These are phyloP conservation scores for Corythoichthys haematopterus DNA, from an alignment of 2,113 vertebrate genomes.

Conservation along the genomic window DNA sequence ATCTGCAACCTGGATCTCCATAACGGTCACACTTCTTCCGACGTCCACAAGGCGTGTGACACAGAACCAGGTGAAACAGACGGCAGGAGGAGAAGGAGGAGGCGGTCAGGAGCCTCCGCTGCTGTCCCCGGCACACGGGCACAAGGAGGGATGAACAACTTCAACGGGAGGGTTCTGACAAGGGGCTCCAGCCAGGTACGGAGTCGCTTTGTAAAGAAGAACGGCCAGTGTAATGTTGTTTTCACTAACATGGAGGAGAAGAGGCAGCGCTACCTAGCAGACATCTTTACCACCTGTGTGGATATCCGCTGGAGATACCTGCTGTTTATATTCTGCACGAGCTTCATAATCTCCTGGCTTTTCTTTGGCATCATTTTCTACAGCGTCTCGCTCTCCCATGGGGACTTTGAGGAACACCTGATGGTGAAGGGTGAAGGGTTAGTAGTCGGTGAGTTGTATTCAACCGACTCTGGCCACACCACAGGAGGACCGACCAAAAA, in stretches of 20 bases:
- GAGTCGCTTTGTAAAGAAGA: conserved; percentile 97
- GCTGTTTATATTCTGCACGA: conserved; percentile 84
- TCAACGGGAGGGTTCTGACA: conserved; percentile 78
- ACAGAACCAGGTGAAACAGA: conserved; percentile 51
- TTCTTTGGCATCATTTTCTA: conserved; percentile 93
- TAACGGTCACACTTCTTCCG: conserved; percentile 55
- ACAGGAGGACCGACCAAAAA: conserved; percentile 30
- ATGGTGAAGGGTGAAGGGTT: conserved; percentile 4
- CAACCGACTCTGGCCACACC: conserved; percentile 22
- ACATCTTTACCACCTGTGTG: conserved; percentile 97
- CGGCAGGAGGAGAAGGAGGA: conserved; percentile 52
- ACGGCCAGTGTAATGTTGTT: conserved; percentile 92
- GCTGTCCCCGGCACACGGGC: conserved; percentile 8
- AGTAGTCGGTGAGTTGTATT: conserved; percentile 40
- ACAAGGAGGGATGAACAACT: conserved; percentile 61
- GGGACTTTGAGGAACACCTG: conserved; percentile 77
- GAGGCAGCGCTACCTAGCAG: conserved; percentile 88
- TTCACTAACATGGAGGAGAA: conserved; percentile 94
- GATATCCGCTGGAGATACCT: conserved; percentile 96
- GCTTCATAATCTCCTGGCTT: conserved; percentile 91
- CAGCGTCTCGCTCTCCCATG: conserved; percentile 85
- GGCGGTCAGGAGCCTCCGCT: conserved; percentile 42
- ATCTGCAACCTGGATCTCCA: conserved; percentile 71
- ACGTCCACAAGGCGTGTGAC: conserved; percentile 15
- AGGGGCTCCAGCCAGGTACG: conserved; percentile 78